phyloP scores from a whole-genome alignment of 2,113 vertebrate species.

The Panurus biarmicus region DNA sequence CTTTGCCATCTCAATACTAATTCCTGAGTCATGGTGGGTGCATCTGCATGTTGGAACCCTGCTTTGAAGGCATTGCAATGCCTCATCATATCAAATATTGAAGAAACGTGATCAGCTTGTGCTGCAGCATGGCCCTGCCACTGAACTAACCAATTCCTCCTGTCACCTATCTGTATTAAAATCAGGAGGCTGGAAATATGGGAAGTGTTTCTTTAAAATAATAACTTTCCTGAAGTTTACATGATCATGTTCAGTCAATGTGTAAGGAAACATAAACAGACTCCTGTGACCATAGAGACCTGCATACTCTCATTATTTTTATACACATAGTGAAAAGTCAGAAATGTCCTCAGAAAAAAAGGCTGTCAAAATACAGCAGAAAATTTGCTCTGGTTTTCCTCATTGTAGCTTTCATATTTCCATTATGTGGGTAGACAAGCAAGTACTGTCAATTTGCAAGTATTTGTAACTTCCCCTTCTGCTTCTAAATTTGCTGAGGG shows the following conservation, averaged over 20 bases:
- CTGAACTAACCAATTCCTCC: not conserved
- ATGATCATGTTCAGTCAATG: not conserved
- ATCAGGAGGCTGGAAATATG: not conserved
- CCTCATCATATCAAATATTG: not conserved
- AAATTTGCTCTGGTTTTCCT: not conserved
- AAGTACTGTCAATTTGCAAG: not conserved
- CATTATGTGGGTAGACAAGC: not conserved
- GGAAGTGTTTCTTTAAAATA: not conserved
- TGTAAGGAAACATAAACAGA: not conserved
- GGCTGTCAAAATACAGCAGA: not conserved
- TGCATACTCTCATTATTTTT: not conserved
- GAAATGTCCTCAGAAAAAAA: not conserved
- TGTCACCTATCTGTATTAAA: not conserved
- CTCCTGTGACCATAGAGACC: not conserved
- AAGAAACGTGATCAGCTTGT: not conserved
- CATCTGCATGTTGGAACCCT: not conserved
- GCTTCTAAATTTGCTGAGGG: not conserved
- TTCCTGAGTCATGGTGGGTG: not conserved
- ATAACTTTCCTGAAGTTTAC: not conserved
- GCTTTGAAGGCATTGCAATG: not conserved
- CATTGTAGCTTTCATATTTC: not conserved
- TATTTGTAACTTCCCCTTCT: not conserved
- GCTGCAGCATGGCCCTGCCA: not conserved
- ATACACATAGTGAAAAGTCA: not conserved
- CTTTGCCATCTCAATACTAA: not conserved